A percentile compares a stretch with the other conserved stretches of the same genome.
phyloP scores from a whole-genome alignment of 2,888 invertebrate species.

The Brachynemurus nebulosus region DNA sequence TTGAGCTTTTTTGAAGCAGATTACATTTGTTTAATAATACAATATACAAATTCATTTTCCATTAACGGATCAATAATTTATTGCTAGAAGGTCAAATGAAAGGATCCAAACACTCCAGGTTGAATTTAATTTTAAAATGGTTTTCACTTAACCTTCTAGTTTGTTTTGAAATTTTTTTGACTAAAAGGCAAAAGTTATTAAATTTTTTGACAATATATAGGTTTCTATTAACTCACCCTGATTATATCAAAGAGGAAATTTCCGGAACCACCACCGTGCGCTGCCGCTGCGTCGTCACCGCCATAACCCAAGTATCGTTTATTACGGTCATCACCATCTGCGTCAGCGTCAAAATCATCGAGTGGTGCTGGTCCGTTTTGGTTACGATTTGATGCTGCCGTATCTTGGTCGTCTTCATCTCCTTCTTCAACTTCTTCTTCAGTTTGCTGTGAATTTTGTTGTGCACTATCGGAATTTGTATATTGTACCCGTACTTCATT shows the following conservation, averaged over 20 bases:
- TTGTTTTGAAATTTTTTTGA: too few species aligned
- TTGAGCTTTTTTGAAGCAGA: too few species aligned
- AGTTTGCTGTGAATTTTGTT: constrained; percentile 9
- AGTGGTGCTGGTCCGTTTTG: constrained; percentile 47
- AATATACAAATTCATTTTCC: too few species aligned
- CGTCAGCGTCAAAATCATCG: constrained; percentile 51
- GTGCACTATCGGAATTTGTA: neutral
- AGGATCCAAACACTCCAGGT: too few species aligned
- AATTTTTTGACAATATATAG: too few species aligned
- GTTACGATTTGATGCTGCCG: constrained; percentile 40
- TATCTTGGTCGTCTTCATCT: constrained; percentile 30
- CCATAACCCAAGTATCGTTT: constrained; percentile 59
- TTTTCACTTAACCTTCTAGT: too few species aligned
- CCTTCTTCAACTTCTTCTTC: constrained; percentile 15
- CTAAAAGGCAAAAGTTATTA: too few species aligned
- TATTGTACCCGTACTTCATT: constrained; percentile 37
- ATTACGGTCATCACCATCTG: constrained; percentile 64
- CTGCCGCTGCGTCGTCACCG: constrained; percentile 27
- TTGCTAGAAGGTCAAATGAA: too few species aligned
- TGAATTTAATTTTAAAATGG: too few species aligned
- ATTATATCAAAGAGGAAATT: constrained; percentile 83
- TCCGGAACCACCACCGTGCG: constrained; percentile 56
- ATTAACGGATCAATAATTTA: too few species aligned
- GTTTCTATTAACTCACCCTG: constrained; percentile 58
- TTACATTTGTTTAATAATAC: too few species aligned